These are phyloP conservation scores for Allobates femoralis DNA, from an alignment of 2,797 vertebrate species.

Conservation along the genomic window DNA sequence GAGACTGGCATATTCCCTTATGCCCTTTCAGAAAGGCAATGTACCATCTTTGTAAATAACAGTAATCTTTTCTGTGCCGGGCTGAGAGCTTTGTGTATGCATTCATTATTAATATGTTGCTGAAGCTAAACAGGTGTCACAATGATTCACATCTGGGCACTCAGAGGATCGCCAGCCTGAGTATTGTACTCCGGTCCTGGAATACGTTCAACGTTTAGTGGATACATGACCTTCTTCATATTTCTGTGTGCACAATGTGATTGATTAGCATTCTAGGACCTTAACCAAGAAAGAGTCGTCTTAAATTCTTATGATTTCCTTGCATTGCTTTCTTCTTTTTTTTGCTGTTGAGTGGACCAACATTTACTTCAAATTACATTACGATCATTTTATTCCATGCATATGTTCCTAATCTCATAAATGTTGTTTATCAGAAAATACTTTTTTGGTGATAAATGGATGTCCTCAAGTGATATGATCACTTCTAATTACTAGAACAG, in stretches of 20 bases:
- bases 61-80: slow-evolving; percentile 47
- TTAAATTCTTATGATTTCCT: neutral
- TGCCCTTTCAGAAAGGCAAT: slow-evolving; percentile 37
- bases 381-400: no score
- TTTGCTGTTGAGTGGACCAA: no score
- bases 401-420: no score
- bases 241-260: neutral
- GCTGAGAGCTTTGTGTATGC: slow-evolving; percentile 32
- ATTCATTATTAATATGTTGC: slow-evolving; percentile 40
- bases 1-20: slow-evolving; percentile 32
- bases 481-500: no score
- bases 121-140: slow-evolving; percentile 53
- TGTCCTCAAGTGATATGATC: no score
- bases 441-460: no score
- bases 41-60: slow-evolving; percentile 41
- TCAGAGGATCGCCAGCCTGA: slow-evolving; percentile 7
- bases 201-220: neutral
- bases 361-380: no score
- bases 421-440: no score
- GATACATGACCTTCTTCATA: no score
- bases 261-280: neutral
- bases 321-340: neutral
- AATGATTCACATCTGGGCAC: slow-evolving; percentile 48
- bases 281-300: neutral
- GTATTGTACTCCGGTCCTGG: neutral